These are phyloP conservation scores for Cydia fagiglandana DNA, from an alignment of 1,140 invertebrate genomes.

Conservation along the genomic window DNA sequence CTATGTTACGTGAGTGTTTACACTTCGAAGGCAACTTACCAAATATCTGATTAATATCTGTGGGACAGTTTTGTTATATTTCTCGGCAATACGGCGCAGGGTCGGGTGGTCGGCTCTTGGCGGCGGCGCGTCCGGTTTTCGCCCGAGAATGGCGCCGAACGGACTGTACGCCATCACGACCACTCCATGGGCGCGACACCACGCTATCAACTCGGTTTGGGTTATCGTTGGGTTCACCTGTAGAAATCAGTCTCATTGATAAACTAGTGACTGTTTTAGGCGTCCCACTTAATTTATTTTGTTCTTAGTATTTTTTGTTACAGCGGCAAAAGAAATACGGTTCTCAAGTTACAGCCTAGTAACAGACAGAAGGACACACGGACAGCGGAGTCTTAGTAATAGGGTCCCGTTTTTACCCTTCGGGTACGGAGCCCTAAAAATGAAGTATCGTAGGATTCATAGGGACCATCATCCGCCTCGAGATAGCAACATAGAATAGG, in stretches of 20 bases:
- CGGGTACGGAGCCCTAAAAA: no score
- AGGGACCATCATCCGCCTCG: no score
- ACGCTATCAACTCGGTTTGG: constrained; percentile 55
- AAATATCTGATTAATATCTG: constrained; percentile 65
- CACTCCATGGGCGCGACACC: constrained; percentile 55
- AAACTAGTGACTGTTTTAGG: no score
- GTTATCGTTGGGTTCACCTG: constrained; percentile 67
- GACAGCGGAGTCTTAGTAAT: no score
- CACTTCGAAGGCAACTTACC: constrained; percentile 42
- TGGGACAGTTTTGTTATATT: constrained; percentile 62
- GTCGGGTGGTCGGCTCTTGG: constrained; percentile 51
- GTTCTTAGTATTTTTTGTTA: no score
- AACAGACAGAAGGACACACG: no score
- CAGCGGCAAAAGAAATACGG: no score
- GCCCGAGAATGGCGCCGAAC: constrained; percentile 60
- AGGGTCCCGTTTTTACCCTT: no score
- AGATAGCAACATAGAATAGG: no score
- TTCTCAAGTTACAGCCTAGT: no score
- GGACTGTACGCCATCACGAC: constrained; percentile 66
- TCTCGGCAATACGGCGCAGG: constrained; percentile 45
- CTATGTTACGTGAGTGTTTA: not conserved
- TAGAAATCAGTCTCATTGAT: not conserved
- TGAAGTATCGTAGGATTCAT: no score
- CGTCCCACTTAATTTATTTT: no score
- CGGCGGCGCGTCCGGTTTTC: constrained; percentile 53